Conservation (phyloP, 2,888 invertebrate genomes). For the Cerceris ruficornis region DNA sequence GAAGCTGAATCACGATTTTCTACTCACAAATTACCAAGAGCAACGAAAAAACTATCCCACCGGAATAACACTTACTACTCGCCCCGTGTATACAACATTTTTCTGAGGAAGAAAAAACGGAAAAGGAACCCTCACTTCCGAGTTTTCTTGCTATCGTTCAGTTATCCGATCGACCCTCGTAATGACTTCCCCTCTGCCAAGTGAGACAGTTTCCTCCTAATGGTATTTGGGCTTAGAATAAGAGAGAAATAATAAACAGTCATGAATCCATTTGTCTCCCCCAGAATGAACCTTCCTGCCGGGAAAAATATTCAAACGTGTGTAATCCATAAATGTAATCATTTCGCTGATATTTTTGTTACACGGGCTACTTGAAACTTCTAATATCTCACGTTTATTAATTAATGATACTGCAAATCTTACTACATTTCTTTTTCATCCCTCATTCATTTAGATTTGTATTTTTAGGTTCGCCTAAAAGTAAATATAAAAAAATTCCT, state of each 20-base stretch:
- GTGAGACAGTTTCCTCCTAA: slow-evolving; percentile 8
- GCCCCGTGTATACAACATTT: not conserved
- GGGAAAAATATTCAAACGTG: not conserved
- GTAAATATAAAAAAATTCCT: too few species aligned
- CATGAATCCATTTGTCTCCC: slow-evolving; percentile 8
- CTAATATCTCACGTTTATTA: too few species aligned
- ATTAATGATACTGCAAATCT: too few species aligned
- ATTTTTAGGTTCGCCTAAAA: too few species aligned
- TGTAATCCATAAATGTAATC: not conserved
- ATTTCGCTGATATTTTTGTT: not conserved
- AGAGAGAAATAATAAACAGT: slow-evolving; percentile 8
- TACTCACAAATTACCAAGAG: too few species aligned
- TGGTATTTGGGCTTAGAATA: slow-evolving; percentile 3
- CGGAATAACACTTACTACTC: too few species aligned
- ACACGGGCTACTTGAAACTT: too few species aligned
- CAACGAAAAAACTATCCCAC: too few species aligned
- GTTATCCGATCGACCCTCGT: slow-evolving; percentile 1
- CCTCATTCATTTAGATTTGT: too few species aligned
- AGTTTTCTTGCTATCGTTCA: not conserved
- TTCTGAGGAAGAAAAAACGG: not conserved
- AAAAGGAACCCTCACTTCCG: not conserved
- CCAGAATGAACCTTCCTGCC: not conserved
- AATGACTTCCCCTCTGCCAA: slow-evolving; percentile 8
- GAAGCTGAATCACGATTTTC: too few species aligned
- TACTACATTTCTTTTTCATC: too few species aligned